Evolutionary conservation across 2,113 vertebrate species (phyloP).

Genomic region (Heterocephalus glaber): DNA sequence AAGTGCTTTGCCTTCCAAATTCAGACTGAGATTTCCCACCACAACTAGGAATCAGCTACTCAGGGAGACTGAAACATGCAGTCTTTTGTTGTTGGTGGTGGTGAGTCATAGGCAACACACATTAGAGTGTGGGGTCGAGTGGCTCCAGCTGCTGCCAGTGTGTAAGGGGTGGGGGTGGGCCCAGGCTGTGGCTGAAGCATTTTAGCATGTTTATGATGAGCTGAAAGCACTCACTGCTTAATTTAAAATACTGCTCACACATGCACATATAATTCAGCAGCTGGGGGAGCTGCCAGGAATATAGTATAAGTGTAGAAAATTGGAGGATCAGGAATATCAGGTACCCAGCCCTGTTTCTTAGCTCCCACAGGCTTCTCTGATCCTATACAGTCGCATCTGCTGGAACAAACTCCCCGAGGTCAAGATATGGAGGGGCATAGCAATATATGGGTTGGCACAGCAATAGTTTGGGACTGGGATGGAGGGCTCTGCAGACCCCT

Average conservation of each 20-base stretch:
- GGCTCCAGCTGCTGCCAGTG: slow-evolving; percentile 76
- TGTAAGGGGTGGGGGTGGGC: slow-evolving; percentile 70
- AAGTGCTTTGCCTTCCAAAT: slow-evolving; percentile 63
- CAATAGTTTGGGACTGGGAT: not conserved
- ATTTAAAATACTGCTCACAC: slow-evolving; percentile 79
- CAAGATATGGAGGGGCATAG: not conserved
- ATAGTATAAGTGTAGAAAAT: slow-evolving; percentile 76
- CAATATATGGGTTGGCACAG: not conserved
- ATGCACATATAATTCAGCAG: slow-evolving; percentile 78
- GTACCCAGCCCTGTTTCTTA: slow-evolving; percentile 46
- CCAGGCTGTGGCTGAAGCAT: slow-evolving; percentile 72
- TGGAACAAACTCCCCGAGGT: not conserved
- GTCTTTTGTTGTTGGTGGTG: slow-evolving; percentile 53
- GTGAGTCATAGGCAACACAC: slow-evolving; percentile 76
- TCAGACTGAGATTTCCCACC: slow-evolving; percentile 68
- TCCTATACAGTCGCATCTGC: not conserved
- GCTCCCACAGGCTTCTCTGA: slow-evolving; percentile 39
- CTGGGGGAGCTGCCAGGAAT: slow-evolving; percentile 77
- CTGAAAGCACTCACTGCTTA: slow-evolving; percentile 79
- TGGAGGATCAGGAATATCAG: slow-evolving; percentile 68
- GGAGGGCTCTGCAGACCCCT: not conserved
- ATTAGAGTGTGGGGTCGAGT: slow-evolving; percentile 77
- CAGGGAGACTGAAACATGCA: slow-evolving; percentile 72
- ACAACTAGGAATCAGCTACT: slow-evolving; percentile 73
- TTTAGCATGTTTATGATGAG: slow-evolving; percentile 83